Percentiles rank a stretch among this genome's conserved stretches.
phyloP scores from a whole-genome alignment of 2,797 vertebrate species.

The Amazonetta brasiliensis region DNA sequence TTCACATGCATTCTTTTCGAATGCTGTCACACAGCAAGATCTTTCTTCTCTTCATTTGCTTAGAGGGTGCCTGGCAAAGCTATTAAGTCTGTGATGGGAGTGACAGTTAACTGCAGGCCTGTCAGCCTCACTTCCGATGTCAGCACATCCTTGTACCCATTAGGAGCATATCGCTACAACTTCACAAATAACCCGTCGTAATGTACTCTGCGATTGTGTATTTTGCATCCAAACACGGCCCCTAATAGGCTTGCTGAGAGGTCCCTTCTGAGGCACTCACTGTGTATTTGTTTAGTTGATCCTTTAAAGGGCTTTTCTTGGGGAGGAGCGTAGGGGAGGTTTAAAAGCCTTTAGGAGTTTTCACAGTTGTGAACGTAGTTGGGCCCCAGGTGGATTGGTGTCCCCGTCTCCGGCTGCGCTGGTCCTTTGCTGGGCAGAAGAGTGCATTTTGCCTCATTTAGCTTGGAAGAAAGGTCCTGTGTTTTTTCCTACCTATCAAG shows the following conservation, averaged over 20 bases:
- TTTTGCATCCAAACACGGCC: slow-evolving; percentile 50
- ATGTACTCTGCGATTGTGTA: slow-evolving; percentile 15
- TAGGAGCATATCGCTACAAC: slow-evolving; percentile 72
- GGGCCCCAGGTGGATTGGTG: neutral
- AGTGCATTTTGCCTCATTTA: neutral
- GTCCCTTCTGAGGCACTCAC: slow-evolving; percentile 32
- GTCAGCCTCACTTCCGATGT: slow-evolving; percentile 83
- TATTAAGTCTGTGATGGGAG: slow-evolving; percentile 84
- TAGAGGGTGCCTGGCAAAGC: slow-evolving; percentile 83
- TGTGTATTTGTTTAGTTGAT: neutral
- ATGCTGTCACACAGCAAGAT: slow-evolving; percentile 82
- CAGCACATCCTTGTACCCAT: slow-evolving; percentile 84
- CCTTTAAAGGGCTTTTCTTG: slow-evolving; percentile 43
- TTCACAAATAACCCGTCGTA: slow-evolving; percentile 73
- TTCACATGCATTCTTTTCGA: slow-evolving; percentile 81
- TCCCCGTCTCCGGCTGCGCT: neutral
- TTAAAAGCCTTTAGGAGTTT: neutral
- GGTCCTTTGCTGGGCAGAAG: neutral
- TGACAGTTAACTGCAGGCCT: slow-evolving; percentile 84
- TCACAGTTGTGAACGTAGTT: neutral
- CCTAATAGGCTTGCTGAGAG: slow-evolving; percentile 48
- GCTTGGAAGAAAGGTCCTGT: neutral
- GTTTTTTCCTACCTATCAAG: neutral
- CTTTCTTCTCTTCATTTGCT: slow-evolving; percentile 83
- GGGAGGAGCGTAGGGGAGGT: neutral